Evolutionary conservation across 2,797 vertebrate genomes (phyloP).

Genomic region (Oreortyx pictus): DNA sequence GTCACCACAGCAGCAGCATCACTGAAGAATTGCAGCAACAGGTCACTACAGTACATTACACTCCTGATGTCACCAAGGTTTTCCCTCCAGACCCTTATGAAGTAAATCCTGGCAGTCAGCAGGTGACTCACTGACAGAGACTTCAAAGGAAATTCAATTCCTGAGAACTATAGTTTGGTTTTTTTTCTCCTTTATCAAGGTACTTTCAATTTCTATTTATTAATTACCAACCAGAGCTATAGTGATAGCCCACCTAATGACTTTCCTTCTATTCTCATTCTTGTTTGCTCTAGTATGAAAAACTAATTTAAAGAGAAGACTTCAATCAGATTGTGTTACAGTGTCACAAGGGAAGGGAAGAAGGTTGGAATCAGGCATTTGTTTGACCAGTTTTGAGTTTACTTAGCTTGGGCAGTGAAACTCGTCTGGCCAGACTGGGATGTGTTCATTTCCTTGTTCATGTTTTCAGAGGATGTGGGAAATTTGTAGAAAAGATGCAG

Average conservation of each 20-base stretch:
- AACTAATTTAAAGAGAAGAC: background rate
- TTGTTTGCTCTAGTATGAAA: constrained; percentile 30
- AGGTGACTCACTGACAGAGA: background rate
- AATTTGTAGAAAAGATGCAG: background rate
- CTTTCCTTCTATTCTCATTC: background rate
- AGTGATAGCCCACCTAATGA: background rate
- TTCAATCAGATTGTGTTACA: background rate
- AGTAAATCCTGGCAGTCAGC: background rate
- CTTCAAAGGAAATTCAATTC: constrained; percentile 33
- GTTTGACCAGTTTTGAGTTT: background rate
- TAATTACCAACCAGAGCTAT: constrained; percentile 20
- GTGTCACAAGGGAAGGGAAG: background rate
- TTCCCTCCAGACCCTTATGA: background rate
- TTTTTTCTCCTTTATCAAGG: background rate
- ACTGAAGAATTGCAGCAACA: background rate
- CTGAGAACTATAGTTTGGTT: background rate
- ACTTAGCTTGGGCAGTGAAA: constrained; percentile 13
- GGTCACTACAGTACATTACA: background rate
- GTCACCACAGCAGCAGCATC: background rate
- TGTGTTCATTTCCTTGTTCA: background rate
- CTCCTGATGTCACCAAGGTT: background rate
- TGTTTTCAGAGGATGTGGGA: background rate
- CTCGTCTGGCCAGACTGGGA: background rate
- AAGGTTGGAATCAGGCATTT: background rate
- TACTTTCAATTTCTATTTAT: constrained; percentile 41